These are phyloP conservation scores for Xenopus tropicalis DNA, from an alignment of 2,113 vertebrate species.

Conservation along the genomic window UCB_Xtro_10.0 CM004444.2:92110501-92111000, in stretches of 20 bases:
- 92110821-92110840: slow-evolving; percentile 29
- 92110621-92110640: slow-evolving; percentile 36
- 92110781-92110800: slow-evolving; percentile 37
- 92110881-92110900: slow-evolving; percentile 35
- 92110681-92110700: slow-evolving; percentile 41
- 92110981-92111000: not conserved
- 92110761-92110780: slow-evolving; percentile 41
- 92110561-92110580: slow-evolving; percentile 24
- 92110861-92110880: slow-evolving; percentile 8
- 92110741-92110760: slow-evolving; percentile 42
- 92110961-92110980: slow-evolving; percentile 17
- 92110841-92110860: slow-evolving; percentile 24
- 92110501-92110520: no score
- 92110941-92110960: not conserved
- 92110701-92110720: slow-evolving; percentile 33
- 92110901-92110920: slow-evolving; percentile 23
- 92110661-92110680: slow-evolving; percentile 44
- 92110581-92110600: slow-evolving; percentile 25
- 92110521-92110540: no score
- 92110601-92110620: slow-evolving; percentile 31
- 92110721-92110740: slow-evolving; percentile 31
- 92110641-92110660: slow-evolving; percentile 32
- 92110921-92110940: slow-evolving; percentile 23
- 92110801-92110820: slow-evolving; percentile 23
- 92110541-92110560: not conserved